phyloP scores from a whole-genome alignment of 2,888 invertebrate species.

The Melinopterus prodromus region DNA sequence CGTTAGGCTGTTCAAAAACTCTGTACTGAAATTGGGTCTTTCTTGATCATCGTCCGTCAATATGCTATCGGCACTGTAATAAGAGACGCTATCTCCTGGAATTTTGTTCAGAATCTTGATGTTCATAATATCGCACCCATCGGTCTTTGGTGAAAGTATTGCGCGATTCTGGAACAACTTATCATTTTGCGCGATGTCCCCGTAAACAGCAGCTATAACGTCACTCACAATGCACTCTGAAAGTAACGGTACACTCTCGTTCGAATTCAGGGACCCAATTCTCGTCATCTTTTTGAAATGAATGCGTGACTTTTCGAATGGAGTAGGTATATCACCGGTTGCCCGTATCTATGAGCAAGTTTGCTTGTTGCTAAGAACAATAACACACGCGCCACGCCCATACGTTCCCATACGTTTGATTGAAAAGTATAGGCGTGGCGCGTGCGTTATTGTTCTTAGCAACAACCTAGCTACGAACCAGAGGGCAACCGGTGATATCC shows the following conservation, averaged over 20 bases:
- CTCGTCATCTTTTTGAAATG: no score
- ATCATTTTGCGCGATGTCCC: neutral
- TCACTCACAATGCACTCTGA: neutral
- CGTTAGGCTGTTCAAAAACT: constrained; percentile 36
- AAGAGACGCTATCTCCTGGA: neutral
- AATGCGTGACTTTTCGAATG: no score
- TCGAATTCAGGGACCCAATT: neutral
- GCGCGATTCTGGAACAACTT: neutral
- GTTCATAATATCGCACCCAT: neutral
- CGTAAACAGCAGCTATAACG: neutral
- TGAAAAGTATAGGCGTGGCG: no score
- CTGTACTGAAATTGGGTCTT: constrained; percentile 24
- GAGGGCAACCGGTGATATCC: no score
- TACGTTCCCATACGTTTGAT: no score
- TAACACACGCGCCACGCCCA: no score
- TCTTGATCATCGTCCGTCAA: constrained; percentile 27
- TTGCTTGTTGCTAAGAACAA: no score
- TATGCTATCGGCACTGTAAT: neutral
- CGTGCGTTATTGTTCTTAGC: no score
- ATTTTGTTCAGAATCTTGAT: neutral
- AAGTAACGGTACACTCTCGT: neutral
- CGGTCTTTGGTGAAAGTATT: neutral
- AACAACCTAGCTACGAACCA: no score
- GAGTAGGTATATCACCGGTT: no score
- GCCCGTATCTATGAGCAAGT: no score